These are phyloP conservation scores for Xiphophorus birchmanni DNA, from an alignment of 2,797 vertebrate genomes.

Conservation along the genomic window DNA sequence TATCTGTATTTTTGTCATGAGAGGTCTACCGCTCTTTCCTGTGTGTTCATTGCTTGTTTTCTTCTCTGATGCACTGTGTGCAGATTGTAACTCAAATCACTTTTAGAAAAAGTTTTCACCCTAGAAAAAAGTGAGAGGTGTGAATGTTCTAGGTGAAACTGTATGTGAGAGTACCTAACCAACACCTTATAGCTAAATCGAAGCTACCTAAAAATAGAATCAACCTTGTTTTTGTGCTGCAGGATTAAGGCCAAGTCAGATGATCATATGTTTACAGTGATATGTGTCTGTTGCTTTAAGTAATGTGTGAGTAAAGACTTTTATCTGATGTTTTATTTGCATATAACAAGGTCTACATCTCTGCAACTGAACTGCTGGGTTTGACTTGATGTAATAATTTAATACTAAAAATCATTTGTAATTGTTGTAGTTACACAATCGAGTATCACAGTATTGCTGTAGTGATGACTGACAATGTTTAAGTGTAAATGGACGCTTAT, in stretches of 20 bases:
- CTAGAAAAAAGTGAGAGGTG: background rate
- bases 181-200: background rate
- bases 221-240: background rate
- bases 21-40: background rate
- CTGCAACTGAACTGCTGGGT: background rate
- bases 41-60: background rate
- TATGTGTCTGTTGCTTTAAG: background rate
- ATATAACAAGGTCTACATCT: background rate
- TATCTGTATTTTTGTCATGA: background rate
- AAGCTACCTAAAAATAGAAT: background rate
- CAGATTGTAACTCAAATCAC: background rate
- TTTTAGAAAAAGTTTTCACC: background rate
- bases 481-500: slow-evolving; percentile 16
- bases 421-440: slow-evolving; percentile 1
- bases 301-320: background rate
- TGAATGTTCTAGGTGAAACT: background rate
- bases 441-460: slow-evolving; percentile 10
- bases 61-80: background rate
- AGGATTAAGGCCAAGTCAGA: slow-evolving; percentile 5
- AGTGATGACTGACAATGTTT: slow-evolving; percentile 6
- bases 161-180: background rate
- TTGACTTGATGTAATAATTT: background rate
- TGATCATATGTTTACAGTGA: background rate
- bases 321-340: background rate
- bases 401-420: background rate